These are phyloP conservation scores for Allacma fusca DNA, from an alignment of 2,888 invertebrate species.

Conservation along the genomic window DNA sequence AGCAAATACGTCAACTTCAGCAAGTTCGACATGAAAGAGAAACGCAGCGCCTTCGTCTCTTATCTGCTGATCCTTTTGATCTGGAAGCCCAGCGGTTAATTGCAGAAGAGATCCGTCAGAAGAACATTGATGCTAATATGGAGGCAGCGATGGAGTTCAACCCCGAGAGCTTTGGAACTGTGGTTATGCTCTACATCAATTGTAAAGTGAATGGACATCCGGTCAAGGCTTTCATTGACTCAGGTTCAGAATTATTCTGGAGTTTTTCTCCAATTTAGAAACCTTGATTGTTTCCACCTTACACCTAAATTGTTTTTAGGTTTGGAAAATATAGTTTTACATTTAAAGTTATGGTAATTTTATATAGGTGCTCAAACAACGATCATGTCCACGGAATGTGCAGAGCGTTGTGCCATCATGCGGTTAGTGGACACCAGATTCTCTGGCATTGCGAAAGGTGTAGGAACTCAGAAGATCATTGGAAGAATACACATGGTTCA, in stretches of 20 bases:
- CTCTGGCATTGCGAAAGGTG: conserved; percentile 97
- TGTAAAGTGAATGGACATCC: conserved; percentile 96
- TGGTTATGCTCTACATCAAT: conserved; percentile 96
- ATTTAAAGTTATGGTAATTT: not conserved
- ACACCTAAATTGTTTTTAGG: conserved; percentile 2
- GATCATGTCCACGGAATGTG: conserved; percentile 96
- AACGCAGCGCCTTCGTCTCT: conserved; percentile 82
- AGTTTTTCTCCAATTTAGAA: not conserved
- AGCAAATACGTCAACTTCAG: conserved; percentile 83
- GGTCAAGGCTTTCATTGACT: conserved; percentile 98
- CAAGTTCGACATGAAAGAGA: conserved; percentile 82
- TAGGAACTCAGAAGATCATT: conserved; percentile 93
- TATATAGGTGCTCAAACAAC: conserved; percentile 88
- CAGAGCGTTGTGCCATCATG: conserved; percentile 92
- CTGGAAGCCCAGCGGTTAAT: conserved; percentile 93
- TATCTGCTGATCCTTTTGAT: conserved; percentile 94
- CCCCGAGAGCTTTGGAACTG: conserved; percentile 97
- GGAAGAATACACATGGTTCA: conserved; percentile 97
- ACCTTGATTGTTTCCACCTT: no score
- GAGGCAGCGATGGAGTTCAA: conserved; percentile 98
- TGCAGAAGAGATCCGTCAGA: conserved; percentile 92
- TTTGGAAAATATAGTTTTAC: not conserved
- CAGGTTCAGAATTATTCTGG: conserved; percentile 69
- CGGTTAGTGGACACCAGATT: conserved; percentile 82
- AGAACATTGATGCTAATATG: conserved; percentile 98